Percentiles rank a stretch among this genome's conserved stretches.
Conservation (phyloP, 2,113 vertebrate genomes). For the Leiothrix lutea region DNA sequence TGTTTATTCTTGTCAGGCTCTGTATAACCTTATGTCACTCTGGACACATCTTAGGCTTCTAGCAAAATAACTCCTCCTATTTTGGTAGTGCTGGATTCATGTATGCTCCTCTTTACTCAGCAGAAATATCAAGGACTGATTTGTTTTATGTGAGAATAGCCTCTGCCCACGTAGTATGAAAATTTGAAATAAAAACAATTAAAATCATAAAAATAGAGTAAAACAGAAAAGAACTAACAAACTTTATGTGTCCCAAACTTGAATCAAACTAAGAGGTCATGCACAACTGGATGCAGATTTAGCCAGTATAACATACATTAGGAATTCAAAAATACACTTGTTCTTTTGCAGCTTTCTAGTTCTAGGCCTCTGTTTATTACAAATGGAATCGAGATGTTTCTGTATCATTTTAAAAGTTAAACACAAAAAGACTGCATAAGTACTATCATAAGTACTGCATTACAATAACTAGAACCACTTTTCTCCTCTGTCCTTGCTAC, state of each 20-base stretch:
- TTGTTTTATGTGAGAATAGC: neutral
- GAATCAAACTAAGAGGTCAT: neutral
- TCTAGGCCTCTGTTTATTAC: neutral
- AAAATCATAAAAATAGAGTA: neutral
- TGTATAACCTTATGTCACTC: neutral
- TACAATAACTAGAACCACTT: neutral
- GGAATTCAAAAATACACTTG: neutral
- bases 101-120: neutral
- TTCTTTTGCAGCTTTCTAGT: neutral
- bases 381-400: neutral
- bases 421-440: neutral
- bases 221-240: neutral
- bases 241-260: neutral
- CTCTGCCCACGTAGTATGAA: neutral
- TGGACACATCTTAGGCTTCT: neutral
- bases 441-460: neutral
- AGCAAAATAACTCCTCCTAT: neutral
- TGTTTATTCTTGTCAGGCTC: slow-evolving; percentile 31
- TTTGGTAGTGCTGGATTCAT: neutral
- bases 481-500: neutral
- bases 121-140: neutral
- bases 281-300: neutral
- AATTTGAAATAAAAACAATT: neutral
- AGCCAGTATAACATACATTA: neutral
- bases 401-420: neutral